Conservation (phyloP, 2,113 vertebrate genomes). For the Dromaius novaehollandiae region DNA sequence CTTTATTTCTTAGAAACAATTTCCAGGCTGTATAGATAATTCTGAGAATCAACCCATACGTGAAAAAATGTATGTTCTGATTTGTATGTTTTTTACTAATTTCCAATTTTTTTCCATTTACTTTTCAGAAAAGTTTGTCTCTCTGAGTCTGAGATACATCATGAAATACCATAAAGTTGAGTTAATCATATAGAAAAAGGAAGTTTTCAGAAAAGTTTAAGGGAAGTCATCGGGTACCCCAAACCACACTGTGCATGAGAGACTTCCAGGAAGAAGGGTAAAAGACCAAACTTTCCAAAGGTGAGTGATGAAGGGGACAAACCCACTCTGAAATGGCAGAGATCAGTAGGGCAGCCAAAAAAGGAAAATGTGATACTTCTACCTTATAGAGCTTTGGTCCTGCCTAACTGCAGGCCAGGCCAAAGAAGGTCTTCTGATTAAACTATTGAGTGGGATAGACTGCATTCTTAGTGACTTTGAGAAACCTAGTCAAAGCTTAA, state of each 20-base stretch:
- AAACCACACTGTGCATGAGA: background rate
- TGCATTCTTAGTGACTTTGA: background rate
- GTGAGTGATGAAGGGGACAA: background rate
- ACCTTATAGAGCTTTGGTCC: background rate
- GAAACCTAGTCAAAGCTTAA: background rate
- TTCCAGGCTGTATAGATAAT: background rate
- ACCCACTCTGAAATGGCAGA: background rate
- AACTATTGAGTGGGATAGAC: background rate
- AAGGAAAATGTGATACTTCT: background rate
- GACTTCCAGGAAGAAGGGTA: background rate
- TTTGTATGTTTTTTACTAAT: background rate
- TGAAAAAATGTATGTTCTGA: background rate
- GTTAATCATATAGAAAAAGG: background rate
- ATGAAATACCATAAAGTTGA: background rate
- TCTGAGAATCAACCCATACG: background rate
- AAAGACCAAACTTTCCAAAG: background rate
- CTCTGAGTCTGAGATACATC: background rate
- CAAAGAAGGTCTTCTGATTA: background rate
- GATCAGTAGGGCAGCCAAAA: background rate
- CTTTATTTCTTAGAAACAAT: background rate
- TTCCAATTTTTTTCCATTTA: background rate
- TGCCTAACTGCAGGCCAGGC: background rate
- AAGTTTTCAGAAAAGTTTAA: background rate
- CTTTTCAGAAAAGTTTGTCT: background rate
- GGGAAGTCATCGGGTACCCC: background rate